These are phyloP conservation scores for Diplodus puntazzo DNA, from an alignment of 2,797 vertebrate species.

Conservation along the genomic window DNA sequence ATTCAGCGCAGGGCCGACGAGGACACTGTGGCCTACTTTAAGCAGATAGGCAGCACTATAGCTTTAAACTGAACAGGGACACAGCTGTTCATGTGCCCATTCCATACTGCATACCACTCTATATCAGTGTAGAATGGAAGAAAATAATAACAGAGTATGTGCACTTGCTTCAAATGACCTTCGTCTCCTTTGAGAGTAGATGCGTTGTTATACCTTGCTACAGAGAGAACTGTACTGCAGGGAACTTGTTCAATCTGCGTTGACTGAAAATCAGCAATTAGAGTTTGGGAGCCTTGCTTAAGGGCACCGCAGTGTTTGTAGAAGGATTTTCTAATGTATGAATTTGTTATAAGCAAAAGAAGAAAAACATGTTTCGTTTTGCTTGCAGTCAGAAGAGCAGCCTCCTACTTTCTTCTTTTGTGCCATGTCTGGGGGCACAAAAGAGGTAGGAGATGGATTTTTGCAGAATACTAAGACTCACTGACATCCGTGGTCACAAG, in stretches of 20 bases:
- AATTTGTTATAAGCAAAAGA: conserved; percentile 24
- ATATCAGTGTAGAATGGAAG: neutral
- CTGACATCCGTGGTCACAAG: conserved; percentile 29
- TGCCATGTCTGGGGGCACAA: conserved; percentile 35
- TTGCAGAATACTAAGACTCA: conserved; percentile 12
- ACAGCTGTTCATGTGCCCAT: neutral
- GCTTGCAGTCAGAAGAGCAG: conserved; percentile 30
- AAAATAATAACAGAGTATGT: neutral
- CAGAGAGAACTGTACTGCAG: neutral
- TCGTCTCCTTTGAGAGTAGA: neutral
- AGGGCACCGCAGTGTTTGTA: conserved; percentile 35
- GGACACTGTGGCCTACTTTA: neutral
- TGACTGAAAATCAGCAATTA: conserved; percentile 34
- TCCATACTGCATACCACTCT: neutral
- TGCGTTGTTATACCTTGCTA: too few relatives aligned
- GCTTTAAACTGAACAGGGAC: neutral
- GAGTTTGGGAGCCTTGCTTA: conserved; percentile 40
- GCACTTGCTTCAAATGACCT: neutral
- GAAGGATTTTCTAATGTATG: conserved; percentile 11
- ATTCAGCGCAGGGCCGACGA: neutral
- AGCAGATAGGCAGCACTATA: neutral
- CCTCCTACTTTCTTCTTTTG: conserved; percentile 40
- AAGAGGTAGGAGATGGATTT: conserved; percentile 8
- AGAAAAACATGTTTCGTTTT: neutral
- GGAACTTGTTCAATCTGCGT: neutral